Percentiles rank a stretch among this genome's conserved stretches.
These are phyloP conservation scores for Lophotriccus pileatus DNA, from an alignment of 2,797 vertebrate genomes.

Conservation along the genomic window DNA sequence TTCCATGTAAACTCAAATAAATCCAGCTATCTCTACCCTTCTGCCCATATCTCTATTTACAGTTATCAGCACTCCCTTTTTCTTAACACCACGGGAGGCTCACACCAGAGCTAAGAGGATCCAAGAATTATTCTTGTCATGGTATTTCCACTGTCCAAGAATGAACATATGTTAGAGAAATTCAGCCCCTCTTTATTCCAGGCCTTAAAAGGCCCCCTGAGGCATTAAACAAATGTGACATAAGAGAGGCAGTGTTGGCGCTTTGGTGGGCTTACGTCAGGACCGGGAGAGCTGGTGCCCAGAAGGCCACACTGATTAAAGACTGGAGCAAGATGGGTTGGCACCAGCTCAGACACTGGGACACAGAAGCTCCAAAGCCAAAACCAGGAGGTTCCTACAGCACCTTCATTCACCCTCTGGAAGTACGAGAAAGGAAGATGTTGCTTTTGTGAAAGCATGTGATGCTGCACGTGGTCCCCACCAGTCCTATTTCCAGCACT, in stretches of 20 bases:
- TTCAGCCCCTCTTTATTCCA: not conserved
- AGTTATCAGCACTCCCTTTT: not conserved
- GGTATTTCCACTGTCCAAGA: not conserved
- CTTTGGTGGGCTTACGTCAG: not conserved
- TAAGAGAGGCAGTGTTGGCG: not conserved
- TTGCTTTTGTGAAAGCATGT: not conserved
- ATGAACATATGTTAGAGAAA: not conserved
- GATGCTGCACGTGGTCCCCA: not conserved
- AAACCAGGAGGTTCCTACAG: not conserved
- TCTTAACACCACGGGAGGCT: not conserved
- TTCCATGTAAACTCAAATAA: not conserved
- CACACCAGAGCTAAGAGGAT: not conserved
- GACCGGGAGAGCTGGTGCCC: not conserved
- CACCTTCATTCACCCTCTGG: not conserved
- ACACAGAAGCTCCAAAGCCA: fast-evolving
- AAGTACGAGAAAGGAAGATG: not conserved
- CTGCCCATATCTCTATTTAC: not conserved
- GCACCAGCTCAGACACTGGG: not conserved
- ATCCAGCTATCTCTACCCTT: not conserved
- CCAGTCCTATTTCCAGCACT: not conserved
- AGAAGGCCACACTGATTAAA: not conserved
- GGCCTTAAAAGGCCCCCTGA: not conserved
- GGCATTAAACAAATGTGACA: not conserved
- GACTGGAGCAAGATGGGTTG: fast-evolving
- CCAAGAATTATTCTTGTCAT: not conserved